phyloP scores from a whole-genome alignment of 2,888 invertebrate genomes.

The Drosophila testacea region DNA sequence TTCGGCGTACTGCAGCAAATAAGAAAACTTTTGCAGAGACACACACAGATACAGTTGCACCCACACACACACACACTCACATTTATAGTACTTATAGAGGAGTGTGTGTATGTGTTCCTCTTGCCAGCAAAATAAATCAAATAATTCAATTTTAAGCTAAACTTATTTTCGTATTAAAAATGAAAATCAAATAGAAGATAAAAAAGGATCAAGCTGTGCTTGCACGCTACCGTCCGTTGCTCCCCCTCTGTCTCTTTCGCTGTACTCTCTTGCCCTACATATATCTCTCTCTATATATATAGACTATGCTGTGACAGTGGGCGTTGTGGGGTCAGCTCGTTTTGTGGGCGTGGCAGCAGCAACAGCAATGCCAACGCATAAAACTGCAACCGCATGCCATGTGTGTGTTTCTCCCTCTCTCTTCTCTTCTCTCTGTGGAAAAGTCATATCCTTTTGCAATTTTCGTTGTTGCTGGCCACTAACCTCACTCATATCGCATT shows the following conservation, averaged over 20 bases:
- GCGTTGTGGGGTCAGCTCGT: constrained; percentile 36
- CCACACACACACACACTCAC: constrained; percentile 2
- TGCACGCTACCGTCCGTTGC: constrained; percentile 24
- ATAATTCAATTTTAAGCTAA: constrained; percentile 82
- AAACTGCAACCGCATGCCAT: constrained; percentile 75
- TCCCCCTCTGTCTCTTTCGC: not conserved
- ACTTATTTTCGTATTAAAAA: constrained; percentile 82
- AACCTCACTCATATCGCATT: constrained; percentile 77
- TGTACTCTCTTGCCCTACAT: not conserved
- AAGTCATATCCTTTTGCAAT: constrained; percentile 79
- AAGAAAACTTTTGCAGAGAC: constrained; percentile 68
- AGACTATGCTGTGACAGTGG: constrained; percentile 67
- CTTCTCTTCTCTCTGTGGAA: constrained; percentile 23
- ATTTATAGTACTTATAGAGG: not conserved
- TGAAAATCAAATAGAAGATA: constrained; percentile 82
- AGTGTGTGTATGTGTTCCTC: constrained; percentile 27
- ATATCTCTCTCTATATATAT: not conserved
- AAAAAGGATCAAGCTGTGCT: constrained; percentile 81
- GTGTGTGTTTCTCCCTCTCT: constrained; percentile 11
- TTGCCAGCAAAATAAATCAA: constrained; percentile 77
- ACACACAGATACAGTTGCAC: constrained; percentile 12
- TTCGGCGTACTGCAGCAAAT: constrained; percentile 58
- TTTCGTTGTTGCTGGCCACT: constrained; percentile 71
- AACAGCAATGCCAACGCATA: constrained; percentile 64
- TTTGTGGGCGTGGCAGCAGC: constrained; percentile 33